Evolutionary conservation across 2,888 invertebrate species (phyloP).

Genomic region (Epistrophe eligans): DNA sequence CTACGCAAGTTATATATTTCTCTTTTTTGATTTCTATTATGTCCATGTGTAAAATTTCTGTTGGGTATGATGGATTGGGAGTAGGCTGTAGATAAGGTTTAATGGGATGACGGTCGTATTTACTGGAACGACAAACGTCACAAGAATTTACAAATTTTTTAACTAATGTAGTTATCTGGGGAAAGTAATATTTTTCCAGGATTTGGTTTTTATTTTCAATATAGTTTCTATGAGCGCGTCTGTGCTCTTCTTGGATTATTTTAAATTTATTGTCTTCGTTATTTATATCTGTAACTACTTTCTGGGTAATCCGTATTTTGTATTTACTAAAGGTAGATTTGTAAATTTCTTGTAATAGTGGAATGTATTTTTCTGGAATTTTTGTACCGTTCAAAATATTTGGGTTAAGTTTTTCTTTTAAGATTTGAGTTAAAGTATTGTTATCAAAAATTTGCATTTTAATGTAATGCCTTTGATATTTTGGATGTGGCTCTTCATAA

Average conservation of each 20-base stretch:
- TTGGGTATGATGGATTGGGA: conserved; percentile 20
- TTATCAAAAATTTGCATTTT: too few relatives aligned
- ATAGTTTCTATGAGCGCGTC: too few relatives aligned
- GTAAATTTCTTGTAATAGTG: too few relatives aligned
- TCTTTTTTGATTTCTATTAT: conserved; percentile 19
- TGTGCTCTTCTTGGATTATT: too few relatives aligned
- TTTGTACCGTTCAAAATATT: neutral
- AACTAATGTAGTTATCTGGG: conserved; percentile 32
- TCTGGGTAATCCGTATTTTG: too few relatives aligned
- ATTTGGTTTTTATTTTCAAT: too few relatives aligned
- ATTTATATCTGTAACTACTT: too few relatives aligned
- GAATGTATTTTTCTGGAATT: neutral
- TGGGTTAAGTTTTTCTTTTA: neutral
- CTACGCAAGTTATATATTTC: conserved; percentile 36
- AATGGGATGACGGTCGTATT: conserved; percentile 28
- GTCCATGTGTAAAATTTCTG: conserved; percentile 21
- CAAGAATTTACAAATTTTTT: conserved; percentile 26
- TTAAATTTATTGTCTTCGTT: too few relatives aligned
- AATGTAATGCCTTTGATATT: too few relatives aligned
- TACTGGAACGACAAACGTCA: conserved; percentile 34
- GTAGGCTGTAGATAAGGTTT: conserved; percentile 32
- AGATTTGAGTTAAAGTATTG: too few relatives aligned
- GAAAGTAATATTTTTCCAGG: too few relatives aligned
- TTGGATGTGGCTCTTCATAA: conserved; percentile 28
- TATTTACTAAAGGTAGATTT: too few relatives aligned